Percentiles rank a stretch among this genome's conserved stretches.
Evolutionary conservation across 2,888 invertebrate genomes (phyloP).

Genomic region (Sesia apiformis): DNA sequence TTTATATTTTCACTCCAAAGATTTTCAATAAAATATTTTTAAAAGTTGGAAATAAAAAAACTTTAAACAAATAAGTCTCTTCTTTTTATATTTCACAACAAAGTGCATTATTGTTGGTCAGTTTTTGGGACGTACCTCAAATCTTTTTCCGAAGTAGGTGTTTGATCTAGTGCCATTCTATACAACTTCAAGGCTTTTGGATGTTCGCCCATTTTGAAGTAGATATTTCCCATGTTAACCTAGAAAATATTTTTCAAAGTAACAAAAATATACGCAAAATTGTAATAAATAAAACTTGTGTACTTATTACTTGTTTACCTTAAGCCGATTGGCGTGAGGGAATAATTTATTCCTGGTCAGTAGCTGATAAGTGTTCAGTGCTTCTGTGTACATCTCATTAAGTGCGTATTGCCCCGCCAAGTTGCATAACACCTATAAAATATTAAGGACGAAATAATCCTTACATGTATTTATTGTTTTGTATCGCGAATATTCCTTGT

Average conservation of each 20-base stretch:
- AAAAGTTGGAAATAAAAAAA: neutral
- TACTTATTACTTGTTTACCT: conserved; percentile 67
- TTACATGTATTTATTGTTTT: too few relatives aligned
- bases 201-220: conserved; percentile 94
- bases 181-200: conserved; percentile 98
- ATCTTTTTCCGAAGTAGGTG: conserved; percentile 93
- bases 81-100: neutral
- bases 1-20: neutral
- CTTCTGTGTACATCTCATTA: conserved; percentile 96
- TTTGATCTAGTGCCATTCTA: conserved; percentile 98
- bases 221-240: conserved; percentile 97
- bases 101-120: too few relatives aligned
- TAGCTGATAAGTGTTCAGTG: conserved; percentile 95
- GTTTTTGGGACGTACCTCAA: conserved; percentile 78
- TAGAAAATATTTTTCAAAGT: conserved; percentile 10
- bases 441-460: too few relatives aligned
- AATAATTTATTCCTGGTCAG: conserved; percentile 96
- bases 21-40: neutral
- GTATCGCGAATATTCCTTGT: too few relatives aligned
- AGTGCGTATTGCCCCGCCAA: conserved; percentile 95
- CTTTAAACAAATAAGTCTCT: neutral
- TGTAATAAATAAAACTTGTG: neutral
- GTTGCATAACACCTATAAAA: conserved; percentile 90
- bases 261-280: neutral
- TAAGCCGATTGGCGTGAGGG: conserved; percentile 92